Evolutionary conservation across 2,888 invertebrate genomes (phyloP).

Genomic region (Caradrina kadenii): DNA sequence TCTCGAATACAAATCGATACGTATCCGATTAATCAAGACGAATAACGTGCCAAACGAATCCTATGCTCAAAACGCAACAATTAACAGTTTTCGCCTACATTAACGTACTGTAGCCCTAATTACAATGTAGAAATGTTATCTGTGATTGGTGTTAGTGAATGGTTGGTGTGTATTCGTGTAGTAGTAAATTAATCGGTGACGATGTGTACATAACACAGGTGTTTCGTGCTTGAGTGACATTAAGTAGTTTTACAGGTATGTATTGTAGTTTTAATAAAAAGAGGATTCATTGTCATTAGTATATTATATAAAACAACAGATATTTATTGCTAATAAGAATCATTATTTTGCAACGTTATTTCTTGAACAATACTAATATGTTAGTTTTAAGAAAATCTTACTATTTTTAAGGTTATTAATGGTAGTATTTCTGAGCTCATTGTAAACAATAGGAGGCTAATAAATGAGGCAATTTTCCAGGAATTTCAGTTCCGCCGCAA

Average conservation of each 20-base stretch:
- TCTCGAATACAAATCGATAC: slow-evolving; percentile 83
- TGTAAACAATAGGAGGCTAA: not conserved
- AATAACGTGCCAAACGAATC: slow-evolving; percentile 67
- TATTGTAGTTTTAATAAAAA: slow-evolving; percentile 24
- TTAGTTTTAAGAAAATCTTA: not conserved
- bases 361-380: not conserved
- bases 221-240: slow-evolving; percentile 59
- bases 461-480: slow-evolving; percentile 8
- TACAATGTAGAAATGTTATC: slow-evolving; percentile 59
- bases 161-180: slow-evolving; percentile 65
- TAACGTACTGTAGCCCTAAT: slow-evolving; percentile 53
- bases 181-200: slow-evolving; percentile 67
- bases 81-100: slow-evolving; percentile 38
- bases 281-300: not conserved
- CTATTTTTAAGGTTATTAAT: slow-evolving; percentile 16
- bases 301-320: slow-evolving; percentile 12
- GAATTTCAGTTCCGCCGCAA: not conserved
- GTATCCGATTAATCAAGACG: slow-evolving; percentile 75
- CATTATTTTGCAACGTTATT: slow-evolving; percentile 5
- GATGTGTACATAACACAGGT: slow-evolving; percentile 63
- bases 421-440: not conserved
- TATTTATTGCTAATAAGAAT: slow-evolving; percentile 12
- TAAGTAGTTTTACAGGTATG: slow-evolving; percentile 66
- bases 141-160: slow-evolving; percentile 77
- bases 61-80: slow-evolving; percentile 68